These are phyloP conservation scores for Incurvaria masculella DNA, from an alignment of 2,888 invertebrate species.

Conservation along the genomic window DNA sequence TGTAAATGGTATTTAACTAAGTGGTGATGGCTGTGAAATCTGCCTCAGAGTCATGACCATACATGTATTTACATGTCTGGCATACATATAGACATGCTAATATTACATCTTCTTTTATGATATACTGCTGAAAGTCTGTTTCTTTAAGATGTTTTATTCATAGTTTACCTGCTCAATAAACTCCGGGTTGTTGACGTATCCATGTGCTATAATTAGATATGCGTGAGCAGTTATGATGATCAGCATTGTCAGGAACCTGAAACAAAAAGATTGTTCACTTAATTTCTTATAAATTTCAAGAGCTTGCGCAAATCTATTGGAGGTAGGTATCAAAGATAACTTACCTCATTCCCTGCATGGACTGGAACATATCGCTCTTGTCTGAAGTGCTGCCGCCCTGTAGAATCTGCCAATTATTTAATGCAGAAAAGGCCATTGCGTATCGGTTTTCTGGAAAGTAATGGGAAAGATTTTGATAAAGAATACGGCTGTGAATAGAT, in stretches of 20 bases:
- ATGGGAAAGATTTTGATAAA: not conserved
- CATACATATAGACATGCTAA: no score
- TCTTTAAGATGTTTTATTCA: no score
- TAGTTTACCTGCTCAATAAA: slow-evolving; percentile 38
- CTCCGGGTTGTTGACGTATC: slow-evolving; percentile 47
- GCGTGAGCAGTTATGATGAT: slow-evolving; percentile 50
- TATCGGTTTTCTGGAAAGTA: not conserved
- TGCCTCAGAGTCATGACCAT: no score
- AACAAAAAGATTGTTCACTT: slow-evolving; percentile 4
- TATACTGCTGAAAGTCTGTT: no score
- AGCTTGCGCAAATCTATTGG: no score
- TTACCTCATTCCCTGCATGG: not conserved
- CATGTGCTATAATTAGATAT: slow-evolving; percentile 50
- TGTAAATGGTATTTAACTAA: no score
- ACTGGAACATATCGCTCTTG: not conserved
- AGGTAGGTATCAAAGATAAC: no score
- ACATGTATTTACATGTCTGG: no score
- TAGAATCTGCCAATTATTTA: not conserved
- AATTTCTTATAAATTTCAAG: no score
- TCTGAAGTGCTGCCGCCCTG: not conserved
- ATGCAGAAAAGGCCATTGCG: not conserved
- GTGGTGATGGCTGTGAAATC: no score
- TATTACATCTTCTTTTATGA: no score
- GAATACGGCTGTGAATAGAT: not conserved
- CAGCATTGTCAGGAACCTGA: slow-evolving; percentile 45